phyloP scores from a whole-genome alignment of 1,140 invertebrate genomes.

The Euura lappo region DNA sequence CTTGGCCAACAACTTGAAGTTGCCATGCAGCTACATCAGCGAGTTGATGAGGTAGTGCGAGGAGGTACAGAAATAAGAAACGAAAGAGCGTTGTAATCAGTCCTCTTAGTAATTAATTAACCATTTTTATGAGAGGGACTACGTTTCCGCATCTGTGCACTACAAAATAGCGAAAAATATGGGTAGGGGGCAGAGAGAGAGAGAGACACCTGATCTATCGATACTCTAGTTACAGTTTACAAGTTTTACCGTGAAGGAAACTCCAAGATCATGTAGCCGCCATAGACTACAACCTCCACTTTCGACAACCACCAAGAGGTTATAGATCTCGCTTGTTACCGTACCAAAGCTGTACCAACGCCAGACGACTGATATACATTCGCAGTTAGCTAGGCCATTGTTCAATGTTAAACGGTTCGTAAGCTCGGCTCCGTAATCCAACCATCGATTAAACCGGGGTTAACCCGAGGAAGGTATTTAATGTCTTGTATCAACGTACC shows the following conservation, averaged over 20 bases:
- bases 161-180: neutral
- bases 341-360: neutral
- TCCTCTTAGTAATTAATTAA: constrained; percentile 42
- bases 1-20: neutral
- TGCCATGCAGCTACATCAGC: neutral
- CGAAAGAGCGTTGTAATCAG: constrained; percentile 29
- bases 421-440: neutral
- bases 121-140: constrained; percentile 16
- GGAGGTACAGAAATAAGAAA: constrained; percentile 8
- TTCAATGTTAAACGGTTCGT: constrained; percentile 7
- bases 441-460: constrained; percentile 2
- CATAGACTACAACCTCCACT: neutral
- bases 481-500: neutral
- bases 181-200: neutral
- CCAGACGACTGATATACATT: neutral
- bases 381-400: constrained; percentile 1
- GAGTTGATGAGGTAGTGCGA: neutral
- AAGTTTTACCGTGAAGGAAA: neutral
- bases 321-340: constrained; percentile 4
- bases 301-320: neutral
- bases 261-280: neutral
- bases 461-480: neutral
- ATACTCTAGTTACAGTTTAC: constrained; percentile 5
- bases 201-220: neutral
- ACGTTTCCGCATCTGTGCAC: no score